Conservation (phyloP, 2,888 invertebrate genomes). For the Hermaeophaga mercurialis region DNA sequence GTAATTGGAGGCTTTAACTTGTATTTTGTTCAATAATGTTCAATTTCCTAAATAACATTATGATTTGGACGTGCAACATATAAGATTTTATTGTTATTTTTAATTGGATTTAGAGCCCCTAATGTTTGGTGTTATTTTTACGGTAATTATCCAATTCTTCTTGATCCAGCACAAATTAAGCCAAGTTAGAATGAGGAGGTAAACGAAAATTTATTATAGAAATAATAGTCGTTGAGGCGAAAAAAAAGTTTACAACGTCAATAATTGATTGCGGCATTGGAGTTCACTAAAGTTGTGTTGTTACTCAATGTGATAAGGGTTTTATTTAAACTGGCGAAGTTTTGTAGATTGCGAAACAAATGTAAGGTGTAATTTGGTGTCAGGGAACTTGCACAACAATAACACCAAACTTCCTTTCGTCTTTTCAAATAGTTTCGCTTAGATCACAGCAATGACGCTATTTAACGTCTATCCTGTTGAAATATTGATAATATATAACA, state of each 20-base stretch:
- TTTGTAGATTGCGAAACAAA: slow-evolving; percentile 8
- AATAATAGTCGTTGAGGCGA: slow-evolving; percentile 8
- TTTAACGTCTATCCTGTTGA: no score
- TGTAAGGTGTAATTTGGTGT: neutral
- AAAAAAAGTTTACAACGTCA: slow-evolving; percentile 18
- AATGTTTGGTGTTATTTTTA: no score
- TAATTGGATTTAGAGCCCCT: no score
- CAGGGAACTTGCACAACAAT: neutral
- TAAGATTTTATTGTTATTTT: no score
- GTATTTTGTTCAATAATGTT: no score
- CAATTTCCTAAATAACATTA: no score
- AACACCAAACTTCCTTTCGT: neutral
- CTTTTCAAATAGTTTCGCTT: no score
- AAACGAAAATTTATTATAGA: slow-evolving; percentile 17
- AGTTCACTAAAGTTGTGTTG: slow-evolving; percentile 16
- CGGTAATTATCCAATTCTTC: neutral
- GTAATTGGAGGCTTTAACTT: no score
- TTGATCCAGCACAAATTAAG: slow-evolving; percentile 4
- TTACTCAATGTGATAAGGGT: slow-evolving; percentile 9
- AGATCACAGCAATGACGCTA: no score
- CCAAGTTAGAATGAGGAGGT: slow-evolving; percentile 4
- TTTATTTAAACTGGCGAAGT: slow-evolving; percentile 9
- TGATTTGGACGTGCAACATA: no score
- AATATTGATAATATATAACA: no score
- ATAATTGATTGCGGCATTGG: slow-evolving; percentile 17